Percentiles rank a stretch among this genome's conserved stretches.
These are phyloP conservation scores for Indri indri DNA, from an alignment of 2,113 vertebrate species.

Conservation along the genomic window DNA sequence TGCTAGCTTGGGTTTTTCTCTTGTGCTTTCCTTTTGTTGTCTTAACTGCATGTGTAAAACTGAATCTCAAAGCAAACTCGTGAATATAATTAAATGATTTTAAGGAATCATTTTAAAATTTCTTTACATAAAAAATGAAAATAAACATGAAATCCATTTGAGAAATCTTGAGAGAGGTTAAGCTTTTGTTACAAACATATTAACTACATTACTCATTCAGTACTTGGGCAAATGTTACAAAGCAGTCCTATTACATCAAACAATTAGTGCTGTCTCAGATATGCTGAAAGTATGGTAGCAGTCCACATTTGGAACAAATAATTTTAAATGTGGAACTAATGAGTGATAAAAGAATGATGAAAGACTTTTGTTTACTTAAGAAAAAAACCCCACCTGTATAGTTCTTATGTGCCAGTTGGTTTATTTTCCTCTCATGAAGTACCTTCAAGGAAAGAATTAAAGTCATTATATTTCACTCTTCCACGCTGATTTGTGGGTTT, in stretches of 20 bases:
- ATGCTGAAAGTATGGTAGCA: not conserved
- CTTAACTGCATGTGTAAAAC: not conserved
- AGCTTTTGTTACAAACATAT: not conserved
- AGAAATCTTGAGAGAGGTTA: not conserved
- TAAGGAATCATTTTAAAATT: conserved; percentile 3
- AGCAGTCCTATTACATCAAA: not conserved
- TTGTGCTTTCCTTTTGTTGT: not conserved
- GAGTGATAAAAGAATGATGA: not conserved
- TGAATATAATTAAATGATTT: not conserved
- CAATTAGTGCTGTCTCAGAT: not conserved
- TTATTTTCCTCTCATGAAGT: not conserved
- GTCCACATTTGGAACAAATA: not conserved
- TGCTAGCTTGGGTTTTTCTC: not conserved
- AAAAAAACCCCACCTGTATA: not conserved
- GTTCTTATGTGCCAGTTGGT: not conserved
- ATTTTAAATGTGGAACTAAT: not conserved
- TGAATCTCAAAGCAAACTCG: not conserved
- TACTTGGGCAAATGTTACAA: not conserved
- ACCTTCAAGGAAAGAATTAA: not conserved
- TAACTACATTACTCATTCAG: not conserved
- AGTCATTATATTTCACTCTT: not conserved
- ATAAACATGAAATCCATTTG: not conserved
- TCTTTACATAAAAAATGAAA: not conserved
- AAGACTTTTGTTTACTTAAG: not conserved
- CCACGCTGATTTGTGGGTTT: not conserved